Evolutionary conservation across 2,888 invertebrate genomes (phyloP).

Genomic region (Lampropteryx suffumata): DNA sequence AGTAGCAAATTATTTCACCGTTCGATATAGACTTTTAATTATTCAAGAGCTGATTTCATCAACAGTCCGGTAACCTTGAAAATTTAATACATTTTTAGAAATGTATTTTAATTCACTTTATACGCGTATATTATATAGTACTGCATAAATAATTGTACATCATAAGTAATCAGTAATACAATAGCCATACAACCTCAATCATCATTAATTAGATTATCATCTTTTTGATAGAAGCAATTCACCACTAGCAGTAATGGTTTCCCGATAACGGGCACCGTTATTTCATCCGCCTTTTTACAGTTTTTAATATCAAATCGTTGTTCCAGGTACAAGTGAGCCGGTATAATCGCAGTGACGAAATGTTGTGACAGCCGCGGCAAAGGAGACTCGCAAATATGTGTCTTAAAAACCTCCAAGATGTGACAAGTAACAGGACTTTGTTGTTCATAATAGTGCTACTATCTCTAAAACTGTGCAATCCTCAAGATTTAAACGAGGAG

Average conservation of each 20-base stretch:
- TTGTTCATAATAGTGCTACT: conserved; percentile 70
- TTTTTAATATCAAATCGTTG: conserved; percentile 25
- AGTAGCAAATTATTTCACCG: too few relatives aligned
- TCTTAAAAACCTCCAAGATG: conserved; percentile 62
- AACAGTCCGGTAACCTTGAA: too few relatives aligned
- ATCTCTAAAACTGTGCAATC: conserved; percentile 72
- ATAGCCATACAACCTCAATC: too few relatives aligned
- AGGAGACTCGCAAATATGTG: conserved; percentile 59
- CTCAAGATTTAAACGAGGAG: conserved; percentile 72
- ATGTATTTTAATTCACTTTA: too few relatives aligned
- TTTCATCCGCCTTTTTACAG: background rate
- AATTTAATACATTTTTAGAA: conserved; percentile 9
- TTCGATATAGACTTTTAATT: too few relatives aligned
- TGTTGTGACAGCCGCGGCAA: conserved; percentile 59
- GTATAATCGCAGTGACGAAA: conserved; percentile 40
- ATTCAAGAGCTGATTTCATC: too few relatives aligned
- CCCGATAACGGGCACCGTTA: background rate
- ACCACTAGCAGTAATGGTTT: background rate
- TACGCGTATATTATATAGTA: too few relatives aligned
- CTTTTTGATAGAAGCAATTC: too few relatives aligned
- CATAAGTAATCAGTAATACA: too few relatives aligned
- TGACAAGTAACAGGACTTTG: conserved; percentile 67
- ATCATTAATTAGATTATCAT: too few relatives aligned
- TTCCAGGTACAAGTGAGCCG: conserved; percentile 52
- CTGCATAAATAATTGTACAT: too few relatives aligned